These are phyloP conservation scores for Germaria angustata DNA, from an alignment of 2,888 invertebrate species.

Conservation along the genomic window DNA sequence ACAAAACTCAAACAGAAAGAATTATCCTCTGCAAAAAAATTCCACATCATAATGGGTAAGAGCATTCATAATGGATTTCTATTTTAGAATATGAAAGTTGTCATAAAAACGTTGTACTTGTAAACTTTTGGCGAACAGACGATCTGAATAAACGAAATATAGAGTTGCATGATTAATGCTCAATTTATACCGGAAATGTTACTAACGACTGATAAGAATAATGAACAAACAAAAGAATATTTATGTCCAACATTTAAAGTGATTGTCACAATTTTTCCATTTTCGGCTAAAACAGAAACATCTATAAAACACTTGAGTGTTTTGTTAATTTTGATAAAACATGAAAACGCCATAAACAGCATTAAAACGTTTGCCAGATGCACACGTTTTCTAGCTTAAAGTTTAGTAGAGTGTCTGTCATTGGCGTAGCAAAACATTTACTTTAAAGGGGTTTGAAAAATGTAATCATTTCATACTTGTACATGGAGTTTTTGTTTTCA, in stretches of 20 bases:
- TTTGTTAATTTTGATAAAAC: constrained; percentile 4
- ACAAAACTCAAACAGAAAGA: no score
- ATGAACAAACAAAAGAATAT: not conserved
- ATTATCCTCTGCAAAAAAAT: no score
- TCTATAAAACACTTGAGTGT: not conserved
- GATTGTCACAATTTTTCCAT: not conserved
- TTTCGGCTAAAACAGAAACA: not conserved
- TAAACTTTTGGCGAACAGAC: not conserved
- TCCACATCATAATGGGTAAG: no score
- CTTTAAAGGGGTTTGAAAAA: no score
- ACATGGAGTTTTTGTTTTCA: no score
- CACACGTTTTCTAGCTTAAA: not conserved
- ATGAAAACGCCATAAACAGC: not conserved
- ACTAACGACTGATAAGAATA: not conserved
- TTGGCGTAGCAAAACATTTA: not conserved
- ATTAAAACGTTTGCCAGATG: not conserved
- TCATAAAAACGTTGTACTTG: not conserved
- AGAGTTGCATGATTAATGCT: not conserved
- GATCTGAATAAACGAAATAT: not conserved
- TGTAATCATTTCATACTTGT: no score
- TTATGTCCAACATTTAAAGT: not conserved
- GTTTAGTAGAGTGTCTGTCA: not conserved
- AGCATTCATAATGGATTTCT: no score
- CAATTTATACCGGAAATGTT: not conserved
- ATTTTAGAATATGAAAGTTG: no score